A percentile compares a stretch with the other conserved stretches of the same genome.
These are phyloP conservation scores for Ctenodactylus gundi DNA, from an alignment of 2,113 vertebrate species.

Conservation along the genomic window DNA sequence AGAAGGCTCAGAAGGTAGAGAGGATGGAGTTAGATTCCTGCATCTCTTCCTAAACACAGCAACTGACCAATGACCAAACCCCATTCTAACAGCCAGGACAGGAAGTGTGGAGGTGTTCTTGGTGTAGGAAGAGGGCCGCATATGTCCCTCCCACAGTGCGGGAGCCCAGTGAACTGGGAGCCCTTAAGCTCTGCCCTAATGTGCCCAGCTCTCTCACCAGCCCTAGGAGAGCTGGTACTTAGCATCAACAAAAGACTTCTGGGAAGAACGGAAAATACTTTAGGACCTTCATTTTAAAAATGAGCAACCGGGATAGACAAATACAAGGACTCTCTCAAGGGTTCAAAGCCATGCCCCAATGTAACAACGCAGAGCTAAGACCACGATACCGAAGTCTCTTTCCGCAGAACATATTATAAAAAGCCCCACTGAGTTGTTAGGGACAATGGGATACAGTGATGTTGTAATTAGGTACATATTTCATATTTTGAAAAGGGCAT, in stretches of 20 bases:
- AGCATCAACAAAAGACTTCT: not conserved
- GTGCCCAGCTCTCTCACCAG: not conserved
- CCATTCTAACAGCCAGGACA: not conserved
- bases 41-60: not conserved
- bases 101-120: not conserved
- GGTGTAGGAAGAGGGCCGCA: not conserved
- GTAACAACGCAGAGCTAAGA: not conserved
- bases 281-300: not conserved
- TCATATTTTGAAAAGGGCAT: not conserved
- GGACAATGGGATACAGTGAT: not conserved
- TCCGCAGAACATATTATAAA: not conserved
- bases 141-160: not conserved
- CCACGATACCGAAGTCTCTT: not conserved
- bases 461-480: not conserved
- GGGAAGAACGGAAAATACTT: not conserved
- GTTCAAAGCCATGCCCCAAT: fast-evolving
- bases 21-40: not conserved
- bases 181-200: not conserved
- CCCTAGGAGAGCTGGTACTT: not conserved
- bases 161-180: not conserved
- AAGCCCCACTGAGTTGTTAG: not conserved
- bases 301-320: not conserved
- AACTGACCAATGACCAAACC: not conserved
- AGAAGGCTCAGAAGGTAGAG: not conserved
- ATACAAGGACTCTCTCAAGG: not conserved